Conservation (phyloP, 2,888 invertebrate genomes). For the Zygothrica quintamaculata region DNA sequence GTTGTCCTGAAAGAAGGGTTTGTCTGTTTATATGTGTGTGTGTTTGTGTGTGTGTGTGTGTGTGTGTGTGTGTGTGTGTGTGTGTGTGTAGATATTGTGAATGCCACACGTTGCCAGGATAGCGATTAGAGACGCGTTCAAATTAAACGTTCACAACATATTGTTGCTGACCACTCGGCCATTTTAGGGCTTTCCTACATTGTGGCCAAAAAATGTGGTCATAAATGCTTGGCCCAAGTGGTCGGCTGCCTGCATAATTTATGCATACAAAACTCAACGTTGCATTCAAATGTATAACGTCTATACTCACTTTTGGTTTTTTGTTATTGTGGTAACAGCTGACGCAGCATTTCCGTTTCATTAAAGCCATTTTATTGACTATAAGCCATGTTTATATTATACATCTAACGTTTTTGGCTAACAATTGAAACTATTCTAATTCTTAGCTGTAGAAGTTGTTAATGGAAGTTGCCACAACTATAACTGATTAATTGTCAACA, state of each 20-base stretch:
- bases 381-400: slow-evolving; percentile 6
- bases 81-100: slow-evolving; percentile 1
- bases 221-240: slow-evolving; percentile 67
- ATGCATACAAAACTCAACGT: slow-evolving; percentile 71
- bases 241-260: slow-evolving; percentile 72
- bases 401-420: neutral
- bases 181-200: slow-evolving; percentile 8
- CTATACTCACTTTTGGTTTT: slow-evolving; percentile 32
- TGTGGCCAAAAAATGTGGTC: slow-evolving; percentile 56
- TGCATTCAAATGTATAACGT: slow-evolving; percentile 58
- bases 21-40: too few species aligned
- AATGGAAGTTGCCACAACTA: too few species aligned
- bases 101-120: slow-evolving; percentile 66
- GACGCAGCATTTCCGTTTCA: slow-evolving; percentile 67
- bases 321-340: slow-evolving; percentile 56
- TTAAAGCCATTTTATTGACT: slow-evolving; percentile 76
- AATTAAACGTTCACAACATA: slow-evolving; percentile 81
- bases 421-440: too few species aligned
- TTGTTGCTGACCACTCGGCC: slow-evolving; percentile 62
- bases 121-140: slow-evolving; percentile 76
- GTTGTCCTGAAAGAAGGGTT: slow-evolving; percentile 29
- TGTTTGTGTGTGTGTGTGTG: slow-evolving; percentile 1
- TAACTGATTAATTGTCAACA: too few species aligned
- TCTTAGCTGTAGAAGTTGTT: too few species aligned
- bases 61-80: neutral